Evolutionary conservation across 1,140 invertebrate species (phyloP), one percentile per base, ranked within the genome.

Genomic region (Drosophila grimshawi): DNA sequence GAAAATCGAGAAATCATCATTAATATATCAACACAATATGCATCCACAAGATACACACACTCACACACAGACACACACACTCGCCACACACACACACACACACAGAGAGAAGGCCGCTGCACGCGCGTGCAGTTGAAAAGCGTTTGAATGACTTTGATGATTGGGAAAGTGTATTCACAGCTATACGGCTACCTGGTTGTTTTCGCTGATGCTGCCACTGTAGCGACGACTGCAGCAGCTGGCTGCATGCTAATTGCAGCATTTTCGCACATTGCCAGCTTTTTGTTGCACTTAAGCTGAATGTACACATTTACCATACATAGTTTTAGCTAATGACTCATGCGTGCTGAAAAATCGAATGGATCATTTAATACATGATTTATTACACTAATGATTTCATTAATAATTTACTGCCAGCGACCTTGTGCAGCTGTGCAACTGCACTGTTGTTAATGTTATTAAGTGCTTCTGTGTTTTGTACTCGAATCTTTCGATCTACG

Each of bases 1-100:
- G 76, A 68, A 83, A 86, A 86, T 75, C 83, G 85, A 86, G 83
- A 89, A 86, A 86, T 86, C 83, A 86, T 86, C 83, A 86, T 86
- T 86, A 86, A 86, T 86, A 89, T 89, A 88, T 89, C 83, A 86
- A 89, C 83, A 82, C 80, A 76, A 73, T 83, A 53, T 73, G 83
- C 72, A 82, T 79, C 79, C 86, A 64, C 57, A 76, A 85, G 81
- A 85, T 83, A 81, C 72, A 68, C 49, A 57, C 46, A 64, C 10
- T 27, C 41, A 66, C 37, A 19, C 19, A 19, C 19, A 19, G 19
- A 19, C 19, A 19, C 19, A 19, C 19, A 19, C 19, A 19, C 19
- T 1, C 19, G 0, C 19, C 19, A 19, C 19, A 19, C 19, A 19
- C 19, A 19, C 19, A 19, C 19, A 19, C 19, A 19, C 19, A 19